Evolutionary conservation across 2,113 vertebrate genomes (phyloP).

Genomic region (Pycnonotus jocosus): DNA sequence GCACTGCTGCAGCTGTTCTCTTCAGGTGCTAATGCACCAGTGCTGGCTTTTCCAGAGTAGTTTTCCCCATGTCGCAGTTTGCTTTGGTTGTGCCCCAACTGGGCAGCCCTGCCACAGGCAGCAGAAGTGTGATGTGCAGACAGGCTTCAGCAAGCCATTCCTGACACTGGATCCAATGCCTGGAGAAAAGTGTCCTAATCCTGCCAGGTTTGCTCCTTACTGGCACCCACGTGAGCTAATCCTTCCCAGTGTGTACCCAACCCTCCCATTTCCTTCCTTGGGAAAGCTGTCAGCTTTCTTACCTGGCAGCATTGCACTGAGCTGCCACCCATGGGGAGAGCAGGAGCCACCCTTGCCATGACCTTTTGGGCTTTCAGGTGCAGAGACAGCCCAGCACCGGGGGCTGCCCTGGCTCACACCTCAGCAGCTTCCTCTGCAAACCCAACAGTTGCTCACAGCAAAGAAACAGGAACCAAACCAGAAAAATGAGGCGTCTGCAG

Average conservation of each 20-base stretch:
- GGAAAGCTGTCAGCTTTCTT: background rate
- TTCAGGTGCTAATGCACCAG: background rate
- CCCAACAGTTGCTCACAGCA: background rate
- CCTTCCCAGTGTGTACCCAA: background rate
- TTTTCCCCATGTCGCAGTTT: background rate
- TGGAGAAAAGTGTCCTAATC: background rate
- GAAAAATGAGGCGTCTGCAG: background rate
- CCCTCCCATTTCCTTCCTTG: background rate
- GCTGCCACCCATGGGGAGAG: background rate
- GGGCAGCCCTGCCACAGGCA: background rate
- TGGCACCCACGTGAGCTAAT: background rate
- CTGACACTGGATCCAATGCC: background rate
- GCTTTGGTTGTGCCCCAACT: background rate
- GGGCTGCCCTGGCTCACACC: background rate
- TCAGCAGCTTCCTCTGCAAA: background rate
- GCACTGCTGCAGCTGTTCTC: background rate
- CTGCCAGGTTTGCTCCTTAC: background rate
- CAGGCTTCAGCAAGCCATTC: background rate
- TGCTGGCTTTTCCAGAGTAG: background rate
- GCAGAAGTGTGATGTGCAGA: background rate
- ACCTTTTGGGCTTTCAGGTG: background rate
- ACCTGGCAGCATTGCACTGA: background rate
- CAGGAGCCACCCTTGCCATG: background rate
- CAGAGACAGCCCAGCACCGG: background rate
- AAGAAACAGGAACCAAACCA: conserved; percentile 10